Conservation (phyloP, 2,113 vertebrate species). For the Rhagologus leucostigma region DNA sequence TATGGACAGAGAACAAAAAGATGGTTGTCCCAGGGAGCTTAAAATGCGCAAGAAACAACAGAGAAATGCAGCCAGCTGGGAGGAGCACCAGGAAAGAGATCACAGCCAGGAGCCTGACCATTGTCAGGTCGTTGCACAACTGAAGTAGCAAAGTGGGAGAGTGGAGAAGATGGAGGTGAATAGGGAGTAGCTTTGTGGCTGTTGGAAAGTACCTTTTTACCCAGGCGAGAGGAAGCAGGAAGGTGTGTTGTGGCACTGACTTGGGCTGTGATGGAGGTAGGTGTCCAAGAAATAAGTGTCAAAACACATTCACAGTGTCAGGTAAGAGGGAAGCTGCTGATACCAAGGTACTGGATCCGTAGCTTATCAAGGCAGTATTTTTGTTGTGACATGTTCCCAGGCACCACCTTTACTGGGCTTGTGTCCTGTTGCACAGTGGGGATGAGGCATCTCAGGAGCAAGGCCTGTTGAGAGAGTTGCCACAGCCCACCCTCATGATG, state of each 20-base stretch:
- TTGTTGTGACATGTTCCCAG: not conserved
- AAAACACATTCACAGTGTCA: not conserved
- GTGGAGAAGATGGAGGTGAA: not conserved
- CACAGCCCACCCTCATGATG: not conserved
- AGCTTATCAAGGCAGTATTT: not conserved
- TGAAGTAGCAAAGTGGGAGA: not conserved
- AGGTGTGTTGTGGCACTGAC: not conserved
- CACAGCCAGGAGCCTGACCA: not conserved
- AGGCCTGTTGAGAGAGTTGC: not conserved
- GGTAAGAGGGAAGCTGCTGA: not conserved
- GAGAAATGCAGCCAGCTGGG: not conserved
- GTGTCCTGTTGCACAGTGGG: not conserved
- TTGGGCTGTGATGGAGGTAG: not conserved
- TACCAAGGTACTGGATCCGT: not conserved
- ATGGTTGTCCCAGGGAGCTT: not conserved
- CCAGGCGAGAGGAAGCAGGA: not conserved
- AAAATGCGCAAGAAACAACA: not conserved
- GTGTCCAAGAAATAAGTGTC: not conserved
- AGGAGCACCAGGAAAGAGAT: not conserved
- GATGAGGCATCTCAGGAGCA: not conserved
- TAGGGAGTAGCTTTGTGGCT: not conserved
- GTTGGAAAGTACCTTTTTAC: not conserved
- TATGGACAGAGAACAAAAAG: conserved; percentile 11
- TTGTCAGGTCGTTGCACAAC: not conserved
- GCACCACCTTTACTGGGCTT: not conserved